Conservation (phyloP, 2,113 vertebrate species). For the Caretta caretta region DNA sequence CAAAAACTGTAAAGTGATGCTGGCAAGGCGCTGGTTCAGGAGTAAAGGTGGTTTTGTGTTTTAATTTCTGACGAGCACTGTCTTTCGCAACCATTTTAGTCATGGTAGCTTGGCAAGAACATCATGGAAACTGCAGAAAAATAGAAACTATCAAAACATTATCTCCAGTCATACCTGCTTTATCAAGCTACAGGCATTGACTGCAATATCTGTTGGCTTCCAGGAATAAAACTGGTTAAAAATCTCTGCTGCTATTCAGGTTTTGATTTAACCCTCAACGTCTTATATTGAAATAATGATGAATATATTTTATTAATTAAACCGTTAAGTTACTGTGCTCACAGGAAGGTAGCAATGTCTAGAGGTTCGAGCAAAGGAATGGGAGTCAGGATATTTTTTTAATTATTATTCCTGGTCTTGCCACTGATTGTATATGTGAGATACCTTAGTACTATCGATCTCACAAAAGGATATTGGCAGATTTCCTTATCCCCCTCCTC, state of each 20-base stretch:
- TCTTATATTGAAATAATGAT: neutral
- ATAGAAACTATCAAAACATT: neutral
- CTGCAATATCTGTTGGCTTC: neutral
- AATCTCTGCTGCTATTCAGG: neutral
- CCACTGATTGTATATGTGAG: neutral
- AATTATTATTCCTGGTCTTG: neutral
- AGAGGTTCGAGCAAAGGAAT: neutral
- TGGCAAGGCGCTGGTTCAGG: constrained; percentile 29
- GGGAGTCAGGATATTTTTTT: neutral
- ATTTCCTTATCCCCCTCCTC: no score
- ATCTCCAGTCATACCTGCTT: neutral
- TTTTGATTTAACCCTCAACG: neutral
- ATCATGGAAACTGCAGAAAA: constrained; percentile 24
- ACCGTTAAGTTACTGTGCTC: neutral
- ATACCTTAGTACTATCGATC: no score
- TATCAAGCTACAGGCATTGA: neutral
- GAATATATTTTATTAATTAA: neutral
- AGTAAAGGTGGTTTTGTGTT: neutral
- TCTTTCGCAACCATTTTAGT: constrained; percentile 20
- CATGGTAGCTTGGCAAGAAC: neutral
- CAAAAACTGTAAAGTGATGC: constrained; percentile 69
- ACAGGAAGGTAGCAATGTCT: neutral
- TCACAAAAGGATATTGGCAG: no score
- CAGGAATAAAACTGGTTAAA: neutral
- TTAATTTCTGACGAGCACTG: constrained; percentile 18